Evolutionary conservation across 2,113 vertebrate genomes (phyloP).

Genomic region (Hylia prasina): DNA sequence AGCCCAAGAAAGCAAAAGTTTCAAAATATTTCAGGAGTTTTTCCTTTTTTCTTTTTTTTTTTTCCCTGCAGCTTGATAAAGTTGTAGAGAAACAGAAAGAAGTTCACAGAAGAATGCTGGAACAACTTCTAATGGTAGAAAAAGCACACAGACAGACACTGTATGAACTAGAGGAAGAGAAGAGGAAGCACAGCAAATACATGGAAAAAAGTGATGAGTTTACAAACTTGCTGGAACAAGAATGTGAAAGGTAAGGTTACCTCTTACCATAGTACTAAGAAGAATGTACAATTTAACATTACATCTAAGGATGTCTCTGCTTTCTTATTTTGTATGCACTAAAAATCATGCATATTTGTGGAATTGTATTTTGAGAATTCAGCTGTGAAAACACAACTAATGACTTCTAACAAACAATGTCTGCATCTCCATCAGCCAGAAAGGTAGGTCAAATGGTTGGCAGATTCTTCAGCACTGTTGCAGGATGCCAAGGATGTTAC

Average conservation of each 20-base stretch:
- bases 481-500: neutral
- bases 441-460: neutral
- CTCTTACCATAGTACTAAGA: neutral
- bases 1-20: neutral
- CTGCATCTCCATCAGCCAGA: neutral
- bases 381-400: neutral
- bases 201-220: slow-evolving; percentile 81
- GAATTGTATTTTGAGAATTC: neutral
- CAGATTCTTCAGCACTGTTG: neutral
- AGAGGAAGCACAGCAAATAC: slow-evolving; percentile 79
- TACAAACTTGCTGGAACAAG: slow-evolving; percentile 81
- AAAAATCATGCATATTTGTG: neutral
- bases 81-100: slow-evolving; percentile 78
- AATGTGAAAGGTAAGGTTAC: slow-evolving; percentile 86
- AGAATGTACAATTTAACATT: neutral
- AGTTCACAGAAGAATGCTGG: slow-evolving; percentile 75
- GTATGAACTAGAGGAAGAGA: slow-evolving; percentile 79
- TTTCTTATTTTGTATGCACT: neutral
- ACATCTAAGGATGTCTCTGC: neutral
- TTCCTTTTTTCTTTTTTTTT: neutral
- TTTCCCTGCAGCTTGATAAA: slow-evolving; percentile 83
- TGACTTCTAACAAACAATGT: neutral
- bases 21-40: slow-evolving; percentile 1
- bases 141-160: slow-evolving; percentile 77
- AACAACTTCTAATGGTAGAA: slow-evolving; percentile 81